Evolutionary conservation across 2,797 vertebrate species (phyloP), one percentile per base, ranked within the genome.

Genomic region (Protonibea diacanthus): DNA sequence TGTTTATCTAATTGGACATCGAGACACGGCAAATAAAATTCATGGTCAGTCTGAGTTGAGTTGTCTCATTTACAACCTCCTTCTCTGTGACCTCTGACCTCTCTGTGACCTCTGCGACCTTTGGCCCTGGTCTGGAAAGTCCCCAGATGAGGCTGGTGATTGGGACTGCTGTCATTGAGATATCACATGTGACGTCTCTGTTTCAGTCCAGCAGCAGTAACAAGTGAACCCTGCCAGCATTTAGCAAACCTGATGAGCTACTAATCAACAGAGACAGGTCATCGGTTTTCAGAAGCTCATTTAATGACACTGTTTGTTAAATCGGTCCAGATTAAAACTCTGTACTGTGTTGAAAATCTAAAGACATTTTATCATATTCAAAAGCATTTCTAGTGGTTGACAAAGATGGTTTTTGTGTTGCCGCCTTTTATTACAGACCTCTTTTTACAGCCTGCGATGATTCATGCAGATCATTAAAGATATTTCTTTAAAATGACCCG

Each of bases 1-100:
- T 94, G 93, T 95, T 96, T 94, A 94, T 95, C 95, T 97, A 94
- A 97, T 97, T 97, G 96, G 95, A 94, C 60, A 93, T 84, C 88
- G 87, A 96, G 95, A 96, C 94, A 86, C 91, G 92, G 82, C 92
- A 93, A 94, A 97, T 96, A 94, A 82, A 96, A 95, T 88, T 83
- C 83, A 92, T 78, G 94, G 94, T 94, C 95, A 91, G 92, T 93
- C 94, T 94, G 63, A 62, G 72, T 81, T 5, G 76, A 84, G 84
- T 90, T 74, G 21, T 85, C 92, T 95, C 92, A 75, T 91, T 85
- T 86, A 88, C 84, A 89, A 73, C 87, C 91, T 90, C 82, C 81
- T 86, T 86, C 85, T 89, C 84, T 86, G 58, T 85, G 58, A 90
- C 90, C 90, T 84, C 56, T 91, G 89, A 91, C 89, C 91, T 77